Conservation (phyloP, 2,113 vertebrate species). For the Odocoileus virginianus region DNA sequence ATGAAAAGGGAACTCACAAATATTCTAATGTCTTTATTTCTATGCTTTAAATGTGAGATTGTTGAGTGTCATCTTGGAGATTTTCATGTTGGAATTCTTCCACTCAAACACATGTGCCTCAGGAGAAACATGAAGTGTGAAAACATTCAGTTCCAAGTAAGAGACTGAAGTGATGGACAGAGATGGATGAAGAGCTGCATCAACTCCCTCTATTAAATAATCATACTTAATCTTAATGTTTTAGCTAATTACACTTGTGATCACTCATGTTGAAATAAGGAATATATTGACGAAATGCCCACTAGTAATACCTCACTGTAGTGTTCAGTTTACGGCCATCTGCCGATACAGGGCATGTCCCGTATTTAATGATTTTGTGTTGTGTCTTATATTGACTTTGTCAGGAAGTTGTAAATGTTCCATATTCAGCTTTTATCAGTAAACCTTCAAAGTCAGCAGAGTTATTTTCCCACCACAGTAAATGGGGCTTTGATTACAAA, state of each 20-base stretch:
- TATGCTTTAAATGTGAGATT: neutral
- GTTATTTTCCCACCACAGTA: neutral
- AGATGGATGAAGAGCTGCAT: neutral
- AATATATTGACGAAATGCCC: accelerated
- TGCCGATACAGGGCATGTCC: accelerated
- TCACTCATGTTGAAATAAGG: neutral
- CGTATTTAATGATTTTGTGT: neutral
- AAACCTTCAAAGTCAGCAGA: neutral
- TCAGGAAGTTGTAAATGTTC: neutral
- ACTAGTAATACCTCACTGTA: neutral
- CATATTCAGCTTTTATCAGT: neutral
- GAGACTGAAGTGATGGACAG: neutral
- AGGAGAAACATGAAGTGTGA: neutral
- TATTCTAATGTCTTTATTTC: neutral
- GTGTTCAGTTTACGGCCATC: too few species aligned
- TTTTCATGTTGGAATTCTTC: slow-evolving; percentile 6
- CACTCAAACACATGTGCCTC: neutral
- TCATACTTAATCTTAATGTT: accelerated
- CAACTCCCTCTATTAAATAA: neutral
- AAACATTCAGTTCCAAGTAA: slow-evolving; percentile 16
- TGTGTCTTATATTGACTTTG: neutral
- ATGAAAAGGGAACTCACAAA: neutral
- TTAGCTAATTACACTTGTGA: neutral
- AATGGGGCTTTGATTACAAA: too few species aligned
- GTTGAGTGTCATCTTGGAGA: neutral